phyloP scores from a whole-genome alignment of 2,888 invertebrate species.

The Tribolium freemani region DNA sequence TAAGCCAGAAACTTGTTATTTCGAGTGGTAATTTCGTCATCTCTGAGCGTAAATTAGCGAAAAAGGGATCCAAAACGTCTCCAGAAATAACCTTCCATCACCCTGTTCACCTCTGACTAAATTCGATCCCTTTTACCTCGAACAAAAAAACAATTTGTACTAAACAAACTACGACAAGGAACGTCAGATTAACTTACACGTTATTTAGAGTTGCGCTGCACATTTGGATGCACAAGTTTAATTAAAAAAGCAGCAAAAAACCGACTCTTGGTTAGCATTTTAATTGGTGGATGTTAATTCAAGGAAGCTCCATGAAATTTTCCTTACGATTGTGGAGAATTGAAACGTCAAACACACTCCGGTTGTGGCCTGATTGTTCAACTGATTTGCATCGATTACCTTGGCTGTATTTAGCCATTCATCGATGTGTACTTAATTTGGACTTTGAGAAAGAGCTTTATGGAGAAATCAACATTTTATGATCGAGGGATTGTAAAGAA shows the following conservation, averaged over 20 bases:
- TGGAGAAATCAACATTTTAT: neutral
- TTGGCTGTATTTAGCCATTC: neutral
- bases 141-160: neutral
- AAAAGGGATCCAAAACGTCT: too few species aligned
- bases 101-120: neutral
- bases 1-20: neutral
- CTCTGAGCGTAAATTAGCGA: too few species aligned
- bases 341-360: neutral
- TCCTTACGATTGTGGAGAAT: neutral
- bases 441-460: neutral
- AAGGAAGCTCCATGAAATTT: neutral
- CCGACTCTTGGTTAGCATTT: neutral
- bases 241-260: neutral
- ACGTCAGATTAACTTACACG: neutral
- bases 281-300: neutral
- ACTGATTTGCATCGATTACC: neutral
- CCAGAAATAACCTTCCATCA: too few species aligned
- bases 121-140: neutral
- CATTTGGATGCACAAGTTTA: neutral
- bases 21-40: neutral
- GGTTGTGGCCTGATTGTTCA: neutral
- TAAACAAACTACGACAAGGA: neutral
- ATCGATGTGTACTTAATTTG: neutral
- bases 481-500: neutral
- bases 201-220: neutral